Conservation (phyloP, 1,140 invertebrate genomes). For the Listronotus oregonensis region DNA sequence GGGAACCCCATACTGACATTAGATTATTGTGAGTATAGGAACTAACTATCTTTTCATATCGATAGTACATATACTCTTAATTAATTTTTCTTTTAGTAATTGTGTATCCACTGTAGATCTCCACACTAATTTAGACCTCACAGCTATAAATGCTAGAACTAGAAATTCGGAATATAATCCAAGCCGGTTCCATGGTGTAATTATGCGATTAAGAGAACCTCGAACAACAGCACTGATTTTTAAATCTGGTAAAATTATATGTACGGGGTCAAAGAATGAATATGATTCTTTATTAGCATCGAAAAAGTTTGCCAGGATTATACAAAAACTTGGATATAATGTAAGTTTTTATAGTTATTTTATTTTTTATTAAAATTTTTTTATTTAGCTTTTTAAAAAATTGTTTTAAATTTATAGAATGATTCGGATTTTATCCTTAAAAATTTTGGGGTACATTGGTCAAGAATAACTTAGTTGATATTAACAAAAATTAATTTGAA, state of each 20-base stretch:
- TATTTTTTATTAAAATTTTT: too few relatives aligned
- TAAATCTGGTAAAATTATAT: constrained; percentile 97
- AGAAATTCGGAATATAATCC: constrained; percentile 99
- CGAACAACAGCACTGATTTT: constrained; percentile 97
- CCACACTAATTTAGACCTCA: constrained; percentile 83
- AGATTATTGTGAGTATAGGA: constrained; percentile 50
- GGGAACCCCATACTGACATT: constrained; percentile 51
- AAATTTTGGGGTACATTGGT: too few relatives aligned
- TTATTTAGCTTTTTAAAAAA: too few relatives aligned
- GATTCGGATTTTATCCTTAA: too few relatives aligned
- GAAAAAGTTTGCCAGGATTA: constrained; percentile 96
- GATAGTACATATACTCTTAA: not conserved
- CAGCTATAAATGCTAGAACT: constrained; percentile 93
- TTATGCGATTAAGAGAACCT: constrained; percentile 97
- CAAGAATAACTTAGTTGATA: too few relatives aligned
- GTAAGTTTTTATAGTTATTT: constrained; percentile 63
- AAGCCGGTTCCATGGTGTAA: constrained; percentile 94
- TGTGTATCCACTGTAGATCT: constrained; percentile 95
- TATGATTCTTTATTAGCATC: constrained; percentile 90
- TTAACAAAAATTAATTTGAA: too few relatives aligned
- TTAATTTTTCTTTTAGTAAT: constrained; percentile 72
- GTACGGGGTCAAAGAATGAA: constrained; percentile 97
- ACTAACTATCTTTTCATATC: constrained; percentile 5
- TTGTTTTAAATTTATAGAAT: too few relatives aligned
- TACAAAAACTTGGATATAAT: constrained; percentile 97